Base-by-base conservation (phyloP, 2,113 vertebrate species). In the Sapayoa aenigma region DNA sequence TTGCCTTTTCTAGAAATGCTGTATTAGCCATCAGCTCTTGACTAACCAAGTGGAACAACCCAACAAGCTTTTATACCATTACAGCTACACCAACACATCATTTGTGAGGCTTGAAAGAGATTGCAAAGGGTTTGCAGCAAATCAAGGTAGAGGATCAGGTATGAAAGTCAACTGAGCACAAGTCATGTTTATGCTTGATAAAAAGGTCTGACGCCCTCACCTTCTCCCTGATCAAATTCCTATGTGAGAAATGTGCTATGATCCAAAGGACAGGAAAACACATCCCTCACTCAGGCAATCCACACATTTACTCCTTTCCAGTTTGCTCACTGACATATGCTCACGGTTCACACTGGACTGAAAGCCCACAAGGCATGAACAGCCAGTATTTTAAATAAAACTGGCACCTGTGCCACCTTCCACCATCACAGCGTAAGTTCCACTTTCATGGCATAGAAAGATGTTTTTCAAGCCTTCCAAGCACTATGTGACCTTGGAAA, bases 201-300 rank as follows among this genome's bases (percentile, higher is more conserved):
- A 8, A 46, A 77, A 67, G 42, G 31, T 60, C 46, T 65, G 56
- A 76, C 12, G 12, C 24, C 14, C 31, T 83, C 37, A 83, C 35
- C 39, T 44, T 78, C 39, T 14, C 81, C 31, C 49, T 60, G n/a
- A 68, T 7, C 7, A 2, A 91, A 85, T 14, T 68, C 35, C 41
- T 66, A 75, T 0, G 0, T 21, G 7, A 91, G 69, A 87, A 87
- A 89, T 0, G 0, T 0, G 0, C 21, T 55, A 12, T 9, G 14
- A 63, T 50, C 62, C 41, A 72, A 78, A 83, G 58, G 22, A 20
- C 33, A 83, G 56, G 55, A 66, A 85, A 53, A 6, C 46, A 39
- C 1, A 0, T 20, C 31, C 24, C 62, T 53, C 69, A 33, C 14
- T 78, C 58, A 65, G 53, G 33, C 22, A 55, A 49, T 79, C 25